A percentile compares a stretch with the other conserved stretches of the same genome.
These are phyloP conservation scores for Sinosuthora webbiana DNA, from an alignment of 2,113 vertebrate genomes.

Conservation along the genomic window DNA sequence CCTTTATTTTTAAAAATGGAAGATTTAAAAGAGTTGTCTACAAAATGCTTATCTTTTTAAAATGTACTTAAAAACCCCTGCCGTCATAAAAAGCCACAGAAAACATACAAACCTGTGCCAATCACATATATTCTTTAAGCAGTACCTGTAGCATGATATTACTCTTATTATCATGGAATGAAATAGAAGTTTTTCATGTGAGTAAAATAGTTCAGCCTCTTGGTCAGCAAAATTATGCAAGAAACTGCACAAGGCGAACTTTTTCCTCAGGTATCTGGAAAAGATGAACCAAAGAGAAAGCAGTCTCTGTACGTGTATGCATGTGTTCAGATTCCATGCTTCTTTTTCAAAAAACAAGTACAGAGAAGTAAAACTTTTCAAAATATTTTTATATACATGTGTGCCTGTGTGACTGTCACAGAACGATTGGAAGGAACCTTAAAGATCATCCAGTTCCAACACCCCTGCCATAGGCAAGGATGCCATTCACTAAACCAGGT, in stretches of 20 bases:
- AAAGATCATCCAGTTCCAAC: background rate
- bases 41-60: background rate
- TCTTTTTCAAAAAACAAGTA: background rate
- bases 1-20: accelerated
- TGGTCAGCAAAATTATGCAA: background rate
- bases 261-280: background rate
- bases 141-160: background rate
- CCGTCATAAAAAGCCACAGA: background rate
- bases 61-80: background rate
- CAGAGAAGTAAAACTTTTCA: background rate
- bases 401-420: background rate
- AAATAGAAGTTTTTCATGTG: background rate
- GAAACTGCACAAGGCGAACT: background rate
- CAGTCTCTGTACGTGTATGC: accelerated
- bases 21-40: background rate
- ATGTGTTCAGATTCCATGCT: background rate
- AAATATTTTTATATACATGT: background rate
- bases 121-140: background rate
- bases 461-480: background rate
- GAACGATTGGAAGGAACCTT: background rate
- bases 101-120: background rate
- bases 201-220: background rate
- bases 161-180: background rate
- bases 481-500: too few relatives aligned
- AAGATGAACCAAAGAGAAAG: background rate